Conservation (phyloP, 64 coral and sea anemone species). For the Montipora capricornis region DNA sequence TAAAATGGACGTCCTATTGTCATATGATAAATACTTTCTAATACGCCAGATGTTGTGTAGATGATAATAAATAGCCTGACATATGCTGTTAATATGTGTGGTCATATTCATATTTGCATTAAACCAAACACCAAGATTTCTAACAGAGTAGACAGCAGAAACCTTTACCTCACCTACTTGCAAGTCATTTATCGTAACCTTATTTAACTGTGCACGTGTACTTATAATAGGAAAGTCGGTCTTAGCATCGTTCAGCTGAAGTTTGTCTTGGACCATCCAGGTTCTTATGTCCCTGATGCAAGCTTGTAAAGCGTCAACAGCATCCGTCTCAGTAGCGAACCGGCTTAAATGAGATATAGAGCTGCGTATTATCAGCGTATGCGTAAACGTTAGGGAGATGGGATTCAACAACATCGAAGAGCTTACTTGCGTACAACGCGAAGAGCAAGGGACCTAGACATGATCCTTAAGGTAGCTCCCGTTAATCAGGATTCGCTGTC, state of each 20-base stretch:
- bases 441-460: too few relatives aligned
- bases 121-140: background rate
- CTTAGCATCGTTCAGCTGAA: constrained; percentile 20
- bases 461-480: too few relatives aligned
- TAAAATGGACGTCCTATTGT: background rate
- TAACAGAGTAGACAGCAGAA: background rate
- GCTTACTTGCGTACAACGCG: too few relatives aligned
- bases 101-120: background rate
- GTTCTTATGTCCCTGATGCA: background rate
- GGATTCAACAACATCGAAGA: too few relatives aligned
- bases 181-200: too few relatives aligned
- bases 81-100: background rate
- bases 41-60: background rate
- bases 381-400: too few relatives aligned
- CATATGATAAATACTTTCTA: background rate
- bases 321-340: background rate
- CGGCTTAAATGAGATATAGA: constrained; percentile 18
- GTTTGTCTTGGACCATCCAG: background rate
- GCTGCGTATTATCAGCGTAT: background rate
- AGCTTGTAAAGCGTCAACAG: too few relatives aligned
- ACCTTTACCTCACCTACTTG: background rate
- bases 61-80: background rate
- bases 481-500: background rate
- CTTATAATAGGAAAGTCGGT: background rate
- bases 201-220: too few relatives aligned